Evolutionary conservation across 2,888 invertebrate species (phyloP).

Genomic region (Achlya flavicornis): DNA sequence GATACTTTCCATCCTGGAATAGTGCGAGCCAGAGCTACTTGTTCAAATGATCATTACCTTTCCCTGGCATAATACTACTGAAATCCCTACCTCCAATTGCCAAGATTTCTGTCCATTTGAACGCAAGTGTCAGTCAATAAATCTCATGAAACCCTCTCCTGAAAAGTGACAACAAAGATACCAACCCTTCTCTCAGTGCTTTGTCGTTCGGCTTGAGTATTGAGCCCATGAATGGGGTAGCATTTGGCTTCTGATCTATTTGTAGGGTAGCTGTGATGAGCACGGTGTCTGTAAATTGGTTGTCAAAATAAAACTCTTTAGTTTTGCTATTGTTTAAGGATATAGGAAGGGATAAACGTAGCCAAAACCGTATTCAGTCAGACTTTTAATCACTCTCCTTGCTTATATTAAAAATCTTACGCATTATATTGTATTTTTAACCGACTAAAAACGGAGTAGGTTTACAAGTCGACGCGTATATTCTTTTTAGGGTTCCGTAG

Average conservation of each 20-base stretch:
- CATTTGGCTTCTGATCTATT: background rate
- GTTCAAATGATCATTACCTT: no score
- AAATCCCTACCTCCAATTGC: background rate
- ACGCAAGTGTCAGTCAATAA: conserved; percentile 5
- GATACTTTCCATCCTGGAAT: no score
- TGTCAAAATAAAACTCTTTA: background rate
- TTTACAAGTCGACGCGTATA: no score
- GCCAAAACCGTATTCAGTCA: no score
- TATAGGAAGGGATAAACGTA: no score
- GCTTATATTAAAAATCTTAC: no score
- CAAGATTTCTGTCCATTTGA: background rate
- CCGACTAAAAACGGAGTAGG: no score
- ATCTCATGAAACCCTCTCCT: background rate
- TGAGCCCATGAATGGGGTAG: background rate
- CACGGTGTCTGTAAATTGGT: background rate
- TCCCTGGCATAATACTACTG: background rate
- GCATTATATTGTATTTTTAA: no score
- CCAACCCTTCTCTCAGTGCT: background rate
- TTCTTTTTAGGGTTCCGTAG: no score
- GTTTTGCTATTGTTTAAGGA: background rate
- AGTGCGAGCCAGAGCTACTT: no score
- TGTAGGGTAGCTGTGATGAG: background rate
- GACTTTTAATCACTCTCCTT: no score
- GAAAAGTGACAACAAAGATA: conserved; percentile 1
- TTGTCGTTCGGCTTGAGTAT: background rate